Percentiles rank a stretch among this genome's conserved stretches.
phyloP scores from a whole-genome alignment of 2,888 invertebrate species.

The Drosophila multiciliata region DNA sequence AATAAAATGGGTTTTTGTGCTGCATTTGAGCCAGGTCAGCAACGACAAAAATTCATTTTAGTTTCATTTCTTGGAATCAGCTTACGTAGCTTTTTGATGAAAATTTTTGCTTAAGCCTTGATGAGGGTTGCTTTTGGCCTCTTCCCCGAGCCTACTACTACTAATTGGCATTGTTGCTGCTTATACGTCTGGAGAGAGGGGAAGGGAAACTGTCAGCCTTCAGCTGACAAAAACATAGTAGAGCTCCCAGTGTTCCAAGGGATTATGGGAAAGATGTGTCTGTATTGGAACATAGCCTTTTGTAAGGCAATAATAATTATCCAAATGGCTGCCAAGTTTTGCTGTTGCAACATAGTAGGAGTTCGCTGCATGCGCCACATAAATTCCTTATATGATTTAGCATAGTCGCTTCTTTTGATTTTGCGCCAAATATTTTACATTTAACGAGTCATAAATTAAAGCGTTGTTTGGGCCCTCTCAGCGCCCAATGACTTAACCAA shows the following conservation, averaged over 20 bases:
- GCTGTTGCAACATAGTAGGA: constrained; percentile 41
- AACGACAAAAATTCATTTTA: constrained; percentile 14
- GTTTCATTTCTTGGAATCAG: constrained; percentile 43
- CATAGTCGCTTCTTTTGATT: constrained; percentile 60
- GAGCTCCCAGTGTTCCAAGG: constrained; percentile 49
- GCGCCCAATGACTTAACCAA: constrained; percentile 68
- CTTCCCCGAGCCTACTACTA: constrained; percentile 37
- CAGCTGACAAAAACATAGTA: constrained; percentile 39
- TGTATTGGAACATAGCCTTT: constrained; percentile 21
- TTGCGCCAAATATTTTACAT: constrained; percentile 76
- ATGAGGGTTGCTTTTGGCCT: constrained; percentile 58
- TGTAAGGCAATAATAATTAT: constrained; percentile 63
- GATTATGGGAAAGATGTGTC: constrained; percentile 35
- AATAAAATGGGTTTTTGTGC: background rate
- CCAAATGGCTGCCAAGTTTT: constrained; percentile 66
- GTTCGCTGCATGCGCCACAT: constrained; percentile 41
- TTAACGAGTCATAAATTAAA: constrained; percentile 71
- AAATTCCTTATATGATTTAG: constrained; percentile 69
- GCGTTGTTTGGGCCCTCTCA: constrained; percentile 23
- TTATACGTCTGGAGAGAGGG: constrained; percentile 4
- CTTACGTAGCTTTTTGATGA: constrained; percentile 64
- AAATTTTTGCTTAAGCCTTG: constrained; percentile 57
- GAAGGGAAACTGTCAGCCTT: constrained; percentile 23
- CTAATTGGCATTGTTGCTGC: constrained; percentile 73
- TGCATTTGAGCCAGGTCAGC: constrained; percentile 5